A percentile compares a stretch with the other conserved stretches of the same genome.
These are phyloP conservation scores for Hipparchia semele DNA, from an alignment of 2,888 invertebrate genomes.

Conservation along the genomic window DNA sequence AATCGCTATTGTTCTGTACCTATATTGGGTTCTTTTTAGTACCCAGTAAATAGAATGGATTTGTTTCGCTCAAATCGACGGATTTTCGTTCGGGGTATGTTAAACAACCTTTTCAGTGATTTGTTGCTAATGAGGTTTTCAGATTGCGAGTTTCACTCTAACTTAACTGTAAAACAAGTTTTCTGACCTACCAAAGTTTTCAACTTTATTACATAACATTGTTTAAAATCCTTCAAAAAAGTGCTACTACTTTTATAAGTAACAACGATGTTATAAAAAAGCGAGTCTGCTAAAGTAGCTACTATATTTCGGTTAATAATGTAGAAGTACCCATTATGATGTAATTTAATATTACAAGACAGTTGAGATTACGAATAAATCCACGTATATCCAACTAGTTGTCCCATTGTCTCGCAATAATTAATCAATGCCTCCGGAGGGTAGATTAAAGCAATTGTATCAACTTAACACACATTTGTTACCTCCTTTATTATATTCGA, in stretches of 20 bases:
- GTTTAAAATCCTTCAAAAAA: background rate
- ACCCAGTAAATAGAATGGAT: slow-evolving; percentile 50
- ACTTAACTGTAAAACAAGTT: background rate
- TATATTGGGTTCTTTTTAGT: slow-evolving; percentile 50
- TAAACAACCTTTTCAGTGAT: slow-evolving; percentile 33
- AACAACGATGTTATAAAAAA: too few species aligned
- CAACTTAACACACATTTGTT: slow-evolving; percentile 34
- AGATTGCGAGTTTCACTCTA: slow-evolving; percentile 13
- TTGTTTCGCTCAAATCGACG: slow-evolving; percentile 42
- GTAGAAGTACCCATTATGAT: too few species aligned
- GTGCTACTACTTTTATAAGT: too few species aligned
- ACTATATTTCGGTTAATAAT: too few species aligned
- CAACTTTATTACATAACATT: background rate
- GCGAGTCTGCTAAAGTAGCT: too few species aligned
- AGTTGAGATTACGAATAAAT: slow-evolving; percentile 23
- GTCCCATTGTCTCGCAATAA: slow-evolving; percentile 57
- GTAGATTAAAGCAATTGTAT: slow-evolving; percentile 68
- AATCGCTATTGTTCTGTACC: slow-evolving; percentile 58
- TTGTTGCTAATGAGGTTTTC: slow-evolving; percentile 23
- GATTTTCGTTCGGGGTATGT: slow-evolving; percentile 37
- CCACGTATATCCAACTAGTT: slow-evolving; percentile 36
- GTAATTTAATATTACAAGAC: slow-evolving; percentile 16
- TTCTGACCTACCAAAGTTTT: background rate
- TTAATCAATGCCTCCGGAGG: slow-evolving; percentile 68
- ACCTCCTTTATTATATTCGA: background rate